A percentile compares a stretch with the other conserved stretches of the same genome.
These are phyloP conservation scores for Ceratothoa steindachneri DNA, from an alignment of 2,888 invertebrate species.

Conservation along the genomic window DNA sequence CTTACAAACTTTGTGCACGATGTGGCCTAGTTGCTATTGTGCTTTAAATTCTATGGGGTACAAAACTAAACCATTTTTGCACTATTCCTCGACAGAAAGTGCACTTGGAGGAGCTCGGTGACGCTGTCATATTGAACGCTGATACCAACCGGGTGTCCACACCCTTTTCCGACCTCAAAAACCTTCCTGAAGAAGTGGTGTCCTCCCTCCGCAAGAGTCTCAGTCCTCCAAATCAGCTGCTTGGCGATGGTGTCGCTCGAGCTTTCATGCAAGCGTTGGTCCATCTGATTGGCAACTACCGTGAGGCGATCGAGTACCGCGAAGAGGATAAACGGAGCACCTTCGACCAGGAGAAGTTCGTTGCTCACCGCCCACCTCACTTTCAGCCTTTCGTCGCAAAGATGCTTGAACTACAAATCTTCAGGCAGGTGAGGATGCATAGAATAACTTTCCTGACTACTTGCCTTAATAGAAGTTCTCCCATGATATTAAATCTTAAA, in stretches of 20 bases:
- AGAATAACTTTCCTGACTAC: no score
- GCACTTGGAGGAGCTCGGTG: slow-evolving; percentile 77
- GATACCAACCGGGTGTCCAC: slow-evolving; percentile 81
- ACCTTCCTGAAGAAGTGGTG: slow-evolving; percentile 85
- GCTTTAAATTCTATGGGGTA: no score
- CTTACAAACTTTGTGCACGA: no score
- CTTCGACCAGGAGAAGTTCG: slow-evolving; percentile 81
- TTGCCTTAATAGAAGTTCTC: no score
- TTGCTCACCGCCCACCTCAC: slow-evolving; percentile 68
- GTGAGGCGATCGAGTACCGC: slow-evolving; percentile 67
- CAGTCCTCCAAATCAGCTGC: slow-evolving; percentile 56
- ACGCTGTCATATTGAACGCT: slow-evolving; percentile 88
- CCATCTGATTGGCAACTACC: slow-evolving; percentile 83
- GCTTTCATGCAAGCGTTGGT: slow-evolving; percentile 88
- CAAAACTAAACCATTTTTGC: no score
- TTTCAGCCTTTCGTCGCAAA: slow-evolving; percentile 84
- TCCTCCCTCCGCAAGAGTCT: slow-evolving; percentile 36
- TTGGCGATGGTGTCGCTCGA: slow-evolving; percentile 88
- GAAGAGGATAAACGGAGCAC: slow-evolving; percentile 65
- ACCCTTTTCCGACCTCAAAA: slow-evolving; percentile 84
- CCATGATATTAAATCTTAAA: no score
- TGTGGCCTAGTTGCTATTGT: no score
- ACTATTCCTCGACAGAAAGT: slow-evolving; percentile 63
- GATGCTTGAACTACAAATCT: slow-evolving; percentile 89
- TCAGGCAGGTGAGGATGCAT: slow-evolving; percentile 70